These are phyloP conservation scores for Drosophila stalkeri DNA, from an alignment of 2,888 invertebrate genomes.

Conservation along the genomic window DNA sequence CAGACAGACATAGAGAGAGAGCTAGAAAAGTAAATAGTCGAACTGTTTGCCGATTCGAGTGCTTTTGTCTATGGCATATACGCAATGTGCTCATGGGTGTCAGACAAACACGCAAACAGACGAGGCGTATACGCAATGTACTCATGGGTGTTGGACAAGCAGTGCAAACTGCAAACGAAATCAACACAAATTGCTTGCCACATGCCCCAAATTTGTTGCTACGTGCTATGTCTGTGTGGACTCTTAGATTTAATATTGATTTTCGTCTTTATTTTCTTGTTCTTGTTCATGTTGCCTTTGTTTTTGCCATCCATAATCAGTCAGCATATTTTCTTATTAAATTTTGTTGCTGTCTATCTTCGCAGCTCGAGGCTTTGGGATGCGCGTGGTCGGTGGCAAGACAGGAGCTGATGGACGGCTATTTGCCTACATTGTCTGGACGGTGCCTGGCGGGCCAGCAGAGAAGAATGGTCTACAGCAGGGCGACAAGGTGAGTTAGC, in stretches of 20 bases:
- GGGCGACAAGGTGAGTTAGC: conserved; percentile 91
- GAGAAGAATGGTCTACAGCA: conserved; percentile 94
- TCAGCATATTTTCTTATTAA: conserved; percentile 67
- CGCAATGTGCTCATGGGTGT: conserved; percentile 28
- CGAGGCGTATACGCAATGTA: conserved; percentile 53
- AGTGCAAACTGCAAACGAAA: conserved; percentile 74
- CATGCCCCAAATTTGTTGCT: conserved; percentile 62
- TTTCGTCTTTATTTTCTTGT: conserved; percentile 26
- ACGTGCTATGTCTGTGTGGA: conserved; percentile 42
- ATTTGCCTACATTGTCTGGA: conserved; percentile 96
- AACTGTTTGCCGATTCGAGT: conserved; percentile 30
- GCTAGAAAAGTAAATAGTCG: conserved; percentile 33
- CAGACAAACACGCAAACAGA: conserved; percentile 27
- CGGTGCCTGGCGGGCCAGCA: conserved; percentile 95
- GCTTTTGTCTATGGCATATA: conserved; percentile 25
- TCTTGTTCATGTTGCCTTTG: neutral
- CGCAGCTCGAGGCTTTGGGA: conserved; percentile 95
- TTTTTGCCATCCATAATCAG: conserved; percentile 51
- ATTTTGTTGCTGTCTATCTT: conserved; percentile 42
- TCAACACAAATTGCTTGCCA: conserved; percentile 77
- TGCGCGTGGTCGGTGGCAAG: conserved; percentile 97
- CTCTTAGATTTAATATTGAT: conserved; percentile 61
- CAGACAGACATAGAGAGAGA: conserved; percentile 15
- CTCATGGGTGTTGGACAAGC: conserved; percentile 41
- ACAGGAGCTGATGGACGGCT: conserved; percentile 93